These are phyloP conservation scores for Metopolophium dirhodum DNA, from an alignment of 1,140 invertebrate genomes.

Conservation along the genomic window DNA sequence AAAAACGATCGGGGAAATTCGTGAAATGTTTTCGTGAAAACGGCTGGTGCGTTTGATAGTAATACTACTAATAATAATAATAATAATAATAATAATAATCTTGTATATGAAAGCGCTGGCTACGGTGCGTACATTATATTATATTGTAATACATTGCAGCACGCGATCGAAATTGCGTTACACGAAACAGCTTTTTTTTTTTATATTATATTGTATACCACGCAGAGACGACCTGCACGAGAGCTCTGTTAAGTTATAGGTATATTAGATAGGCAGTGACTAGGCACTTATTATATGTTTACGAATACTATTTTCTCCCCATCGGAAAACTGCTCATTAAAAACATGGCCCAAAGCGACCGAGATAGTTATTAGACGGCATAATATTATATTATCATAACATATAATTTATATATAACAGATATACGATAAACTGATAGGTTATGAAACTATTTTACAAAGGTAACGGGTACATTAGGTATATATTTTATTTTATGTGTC, in stretches of 20 bases:
- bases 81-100: too few relatives aligned
- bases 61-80: not conserved
- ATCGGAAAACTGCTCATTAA: too few relatives aligned
- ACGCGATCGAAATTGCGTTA: constrained; percentile 23
- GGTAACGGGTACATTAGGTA: too few relatives aligned
- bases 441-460: too few relatives aligned
- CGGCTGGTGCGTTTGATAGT: not conserved
- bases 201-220: not conserved
- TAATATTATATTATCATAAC: too few relatives aligned
- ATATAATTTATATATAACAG: too few relatives aligned
- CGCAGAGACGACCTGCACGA: not conserved
- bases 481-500: too few relatives aligned
- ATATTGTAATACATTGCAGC: not conserved
- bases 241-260: not conserved
- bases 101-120: not conserved
- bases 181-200: not conserved
- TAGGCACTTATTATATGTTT: too few relatives aligned
- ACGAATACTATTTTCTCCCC: not conserved
- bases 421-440: too few relatives aligned
- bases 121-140: not conserved
- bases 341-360: too few relatives aligned
- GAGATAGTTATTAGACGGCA: too few relatives aligned
- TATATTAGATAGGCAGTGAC: too few relatives aligned
- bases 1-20: not conserved
- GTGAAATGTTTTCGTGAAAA: not conserved